Conservation (phyloP, 2,888 invertebrate species). For the Mimas tiliae region DNA sequence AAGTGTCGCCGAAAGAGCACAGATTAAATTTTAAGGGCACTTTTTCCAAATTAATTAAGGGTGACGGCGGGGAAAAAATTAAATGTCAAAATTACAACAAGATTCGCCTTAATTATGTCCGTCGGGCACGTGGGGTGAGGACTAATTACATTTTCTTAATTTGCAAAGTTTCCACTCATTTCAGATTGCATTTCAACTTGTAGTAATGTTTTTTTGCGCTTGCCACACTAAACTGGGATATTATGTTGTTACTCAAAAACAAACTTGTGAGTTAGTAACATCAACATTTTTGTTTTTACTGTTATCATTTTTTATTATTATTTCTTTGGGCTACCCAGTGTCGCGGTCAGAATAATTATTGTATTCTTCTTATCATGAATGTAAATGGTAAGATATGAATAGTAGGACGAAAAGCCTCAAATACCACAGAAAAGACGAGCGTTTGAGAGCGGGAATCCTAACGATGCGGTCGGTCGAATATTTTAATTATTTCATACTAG, state of each 20-base stretch:
- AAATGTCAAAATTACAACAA: constrained; percentile 84
- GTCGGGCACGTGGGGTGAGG: constrained; percentile 44
- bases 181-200: constrained; percentile 48
- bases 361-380: too few species aligned
- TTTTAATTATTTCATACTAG: too few species aligned
- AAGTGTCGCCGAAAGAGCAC: constrained; percentile 73
- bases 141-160: constrained; percentile 84
- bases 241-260: not conserved
- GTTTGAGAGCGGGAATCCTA: too few species aligned
- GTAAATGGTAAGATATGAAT: too few species aligned
- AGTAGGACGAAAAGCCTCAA: too few species aligned
- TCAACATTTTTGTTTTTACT: not conserved
- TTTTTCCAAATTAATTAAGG: constrained; percentile 81
- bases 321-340: too few species aligned
- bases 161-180: constrained; percentile 70
- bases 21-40: constrained; percentile 81
- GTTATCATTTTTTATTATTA: not conserved
- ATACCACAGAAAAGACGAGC: too few species aligned
- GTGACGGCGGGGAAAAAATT: constrained; percentile 76
- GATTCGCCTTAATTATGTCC: constrained; percentile 82
- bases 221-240: constrained; percentile 13
- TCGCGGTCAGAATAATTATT: too few species aligned
- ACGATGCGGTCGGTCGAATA: too few species aligned
- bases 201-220: constrained; percentile 32
- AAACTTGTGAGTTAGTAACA: not conserved